These are phyloP conservation scores for Calcarius lapponicus DNA, from an alignment of 2,797 vertebrate genomes.

Conservation along the genomic window DNA sequence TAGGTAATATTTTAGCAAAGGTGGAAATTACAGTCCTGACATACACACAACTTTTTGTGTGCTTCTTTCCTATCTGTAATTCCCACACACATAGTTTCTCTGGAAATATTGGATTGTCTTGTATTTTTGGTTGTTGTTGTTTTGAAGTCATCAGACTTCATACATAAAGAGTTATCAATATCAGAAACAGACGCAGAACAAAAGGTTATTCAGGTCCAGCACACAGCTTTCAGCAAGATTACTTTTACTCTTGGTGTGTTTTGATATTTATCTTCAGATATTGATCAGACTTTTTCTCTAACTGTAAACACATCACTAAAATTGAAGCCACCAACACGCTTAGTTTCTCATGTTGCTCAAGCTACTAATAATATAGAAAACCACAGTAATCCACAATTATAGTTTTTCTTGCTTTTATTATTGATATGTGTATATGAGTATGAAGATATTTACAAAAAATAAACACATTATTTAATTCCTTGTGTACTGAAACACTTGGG, in stretches of 20 bases:
- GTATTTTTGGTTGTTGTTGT: background rate
- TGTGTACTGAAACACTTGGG: background rate
- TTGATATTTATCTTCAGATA: slow-evolving; percentile 11
- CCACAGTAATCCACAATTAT: background rate
- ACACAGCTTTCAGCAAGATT: background rate
- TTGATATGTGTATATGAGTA: background rate
- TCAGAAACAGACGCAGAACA: background rate
- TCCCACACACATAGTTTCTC: background rate
- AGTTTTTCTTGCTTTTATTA: background rate
- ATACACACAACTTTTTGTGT: background rate
- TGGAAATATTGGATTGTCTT: background rate
- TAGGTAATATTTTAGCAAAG: background rate
- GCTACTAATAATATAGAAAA: background rate
- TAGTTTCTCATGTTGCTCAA: background rate
- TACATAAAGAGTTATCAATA: background rate
- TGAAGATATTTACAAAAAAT: background rate
- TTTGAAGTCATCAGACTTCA: background rate
- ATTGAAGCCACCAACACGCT: background rate
- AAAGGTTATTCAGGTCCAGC: background rate
- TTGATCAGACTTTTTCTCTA: background rate
- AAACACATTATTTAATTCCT: background rate
- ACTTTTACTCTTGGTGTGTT: background rate
- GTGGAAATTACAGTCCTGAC: background rate
- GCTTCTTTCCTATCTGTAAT: background rate
- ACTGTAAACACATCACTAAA: background rate